Evolutionary conservation across 2,888 invertebrate genomes (phyloP).

Genomic region (Trichogramma dendrolimi): DNA sequence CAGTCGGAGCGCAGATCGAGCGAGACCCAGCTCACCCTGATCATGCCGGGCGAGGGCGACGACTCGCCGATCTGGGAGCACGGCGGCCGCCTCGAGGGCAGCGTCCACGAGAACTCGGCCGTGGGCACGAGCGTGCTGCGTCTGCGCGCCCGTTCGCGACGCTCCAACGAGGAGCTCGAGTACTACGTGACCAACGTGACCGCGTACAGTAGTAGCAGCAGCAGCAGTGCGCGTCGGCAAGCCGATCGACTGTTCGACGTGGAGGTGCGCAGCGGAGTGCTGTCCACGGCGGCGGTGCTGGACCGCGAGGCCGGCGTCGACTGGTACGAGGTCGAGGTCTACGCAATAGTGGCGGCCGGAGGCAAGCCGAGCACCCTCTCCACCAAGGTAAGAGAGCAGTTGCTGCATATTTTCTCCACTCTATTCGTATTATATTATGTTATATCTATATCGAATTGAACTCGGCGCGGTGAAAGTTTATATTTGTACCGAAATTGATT

Average conservation of each 20-base stretch:
- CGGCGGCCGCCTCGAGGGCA: conserved; percentile 68
- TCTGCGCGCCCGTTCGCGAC: conserved; percentile 67
- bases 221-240: conserved; percentile 50
- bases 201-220: conserved; percentile 59
- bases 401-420: no score
- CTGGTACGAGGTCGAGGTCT: conserved; percentile 79
- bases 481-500: no score
- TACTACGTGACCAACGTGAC: conserved; percentile 89
- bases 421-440: no score
- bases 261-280: conserved; percentile 80
- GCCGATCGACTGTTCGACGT: conserved; percentile 88
- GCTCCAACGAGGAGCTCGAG: conserved; percentile 65
- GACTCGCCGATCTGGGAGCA: conserved; percentile 48
- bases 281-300: conserved; percentile 78
- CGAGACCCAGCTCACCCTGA: conserved; percentile 80
- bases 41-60: conserved; percentile 62
- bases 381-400: conserved; percentile 72
- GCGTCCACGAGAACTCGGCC: conserved; percentile 84
- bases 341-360: conserved; percentile 73
- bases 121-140: conserved; percentile 80
- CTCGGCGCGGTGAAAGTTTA: no score
- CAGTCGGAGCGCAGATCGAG: conserved; percentile 82
- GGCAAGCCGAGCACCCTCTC: conserved; percentile 67
- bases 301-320: conserved; percentile 81
- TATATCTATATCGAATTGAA: no score